phyloP scores from a whole-genome alignment of 2,888 invertebrate species.

The Zelleria hepariella region DNA sequence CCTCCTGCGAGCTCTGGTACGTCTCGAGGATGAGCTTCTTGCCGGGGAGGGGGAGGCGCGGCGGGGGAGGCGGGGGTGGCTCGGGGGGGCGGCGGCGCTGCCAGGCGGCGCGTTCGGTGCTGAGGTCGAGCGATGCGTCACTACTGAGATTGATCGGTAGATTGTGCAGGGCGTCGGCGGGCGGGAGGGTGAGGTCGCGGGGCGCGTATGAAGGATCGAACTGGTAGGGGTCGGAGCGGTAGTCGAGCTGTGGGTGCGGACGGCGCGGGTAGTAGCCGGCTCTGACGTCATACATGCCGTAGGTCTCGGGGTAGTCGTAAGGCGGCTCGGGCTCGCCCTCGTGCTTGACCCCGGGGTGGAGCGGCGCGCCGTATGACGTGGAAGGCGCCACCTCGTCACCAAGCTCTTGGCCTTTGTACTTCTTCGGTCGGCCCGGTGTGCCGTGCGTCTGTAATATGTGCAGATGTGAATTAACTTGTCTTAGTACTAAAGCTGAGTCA shows the following conservation, averaged over 20 bases:
- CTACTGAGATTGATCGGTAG: slow-evolving; percentile 65
- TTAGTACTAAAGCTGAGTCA: too few species aligned
- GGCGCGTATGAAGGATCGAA: slow-evolving; percentile 39
- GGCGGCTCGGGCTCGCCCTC: slow-evolving; percentile 32
- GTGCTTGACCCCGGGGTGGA: slow-evolving; percentile 40
- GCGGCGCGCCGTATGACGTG: slow-evolving; percentile 42
- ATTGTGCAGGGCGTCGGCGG: slow-evolving; percentile 45
- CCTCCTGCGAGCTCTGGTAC: slow-evolving; percentile 56
- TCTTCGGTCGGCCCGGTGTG: slow-evolving; percentile 58
- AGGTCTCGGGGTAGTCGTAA: slow-evolving; percentile 41
- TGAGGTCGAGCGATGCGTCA: slow-evolving; percentile 58
- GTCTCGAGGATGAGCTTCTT: slow-evolving; percentile 65
- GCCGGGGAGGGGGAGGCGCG: slow-evolving; percentile 54
- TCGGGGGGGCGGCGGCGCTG: slow-evolving; percentile 53
- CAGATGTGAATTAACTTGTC: background rate
- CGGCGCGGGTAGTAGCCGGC: slow-evolving; percentile 23
- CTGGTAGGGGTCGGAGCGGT: slow-evolving; percentile 48
- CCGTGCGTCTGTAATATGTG: slow-evolving; percentile 37
- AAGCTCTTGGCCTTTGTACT: slow-evolving; percentile 48
- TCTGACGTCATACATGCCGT: slow-evolving; percentile 29
- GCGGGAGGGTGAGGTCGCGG: slow-evolving; percentile 40
- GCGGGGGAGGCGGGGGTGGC: slow-evolving; percentile 33
- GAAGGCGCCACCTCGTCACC: slow-evolving; percentile 49
- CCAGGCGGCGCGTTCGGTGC: slow-evolving; percentile 53
- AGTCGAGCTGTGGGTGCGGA: slow-evolving; percentile 34